Evolutionary conservation across 2,888 invertebrate genomes (phyloP), one percentile per base, ranked within the genome.

Genomic region (Ormia ochracea): DNA sequence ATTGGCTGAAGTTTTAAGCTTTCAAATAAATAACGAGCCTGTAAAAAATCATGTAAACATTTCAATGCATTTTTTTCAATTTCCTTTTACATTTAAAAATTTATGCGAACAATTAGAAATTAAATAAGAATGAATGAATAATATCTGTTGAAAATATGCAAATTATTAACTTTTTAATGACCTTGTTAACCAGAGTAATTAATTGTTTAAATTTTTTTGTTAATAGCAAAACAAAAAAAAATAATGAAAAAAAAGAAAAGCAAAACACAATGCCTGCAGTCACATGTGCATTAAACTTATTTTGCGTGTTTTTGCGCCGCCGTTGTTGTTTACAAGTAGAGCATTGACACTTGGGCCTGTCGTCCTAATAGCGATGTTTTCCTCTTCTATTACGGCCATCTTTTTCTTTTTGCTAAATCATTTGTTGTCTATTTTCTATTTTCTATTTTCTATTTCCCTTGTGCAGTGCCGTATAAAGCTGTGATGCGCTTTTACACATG

Each of bases 311-410:
- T 19, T 45, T 68, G 17, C 12, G 12, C 36, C 50, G 21, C 12
- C 52, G 19, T 19, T 50, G 28, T 61, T 70, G 59, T 61, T 61
- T 41, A 41, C 76, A 80, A 76, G 14, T 80, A 66, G 80, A 80
- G 80, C 80, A 80, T 72, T 80, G 80, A 80, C 80, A 76, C 70
- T 80, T 79, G 54, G 68, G 48, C 33, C 23, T 61, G 26, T 45
- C 61, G 43, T 75, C 31, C 31, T 36, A 41, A 19, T 48, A 21
- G 31, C n/a, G 9, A 12, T 17, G 26, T 48, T 52, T 26, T 61
- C 26, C 12, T 48, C 33, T 52, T 31, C 19, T 9, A 28, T 31
- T n/a, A n/a, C n/a, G n/a, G n/a, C n/a, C n/a, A n/a, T 12, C 4
- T n/a, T 7, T 31, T 41, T 66, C 2, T 61, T 63, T 45, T 52